Base-by-base conservation (phyloP, 2,888 invertebrate genomes). In the Tricholauxania praeusta region DNA sequence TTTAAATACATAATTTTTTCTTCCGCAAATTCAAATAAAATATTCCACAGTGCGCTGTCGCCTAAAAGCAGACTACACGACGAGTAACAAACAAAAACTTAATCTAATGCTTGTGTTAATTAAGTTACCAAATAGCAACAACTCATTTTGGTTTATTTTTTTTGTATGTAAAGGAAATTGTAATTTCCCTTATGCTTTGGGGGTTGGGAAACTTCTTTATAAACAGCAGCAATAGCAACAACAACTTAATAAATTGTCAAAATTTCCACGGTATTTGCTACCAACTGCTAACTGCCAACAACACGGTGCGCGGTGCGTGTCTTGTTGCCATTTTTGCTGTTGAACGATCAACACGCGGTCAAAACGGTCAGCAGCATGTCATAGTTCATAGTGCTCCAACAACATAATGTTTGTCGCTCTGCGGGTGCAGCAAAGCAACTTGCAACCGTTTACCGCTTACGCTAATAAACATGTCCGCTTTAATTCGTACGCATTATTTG, bases 381-480 rank as follows among this genome's bases (percentile, higher is more conserved):
- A 39, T 39, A 39, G 39, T 39, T 39, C 39, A 39, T 39, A 39
- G 39, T 39, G 39, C 39, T 39, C n/a, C n/a, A 39, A 2, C 39
- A 39, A 39, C 39, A 39, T 5, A 39, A 39, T 10, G 39, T 39
- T 39, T 39, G 39, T 39, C 39, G 39, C 51, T 71, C 64, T 75
- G 68, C 64, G 63, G 19, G 57, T 67, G 69, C 66, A 66, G 19
- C 59, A 72, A n/a, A 53, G 57, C 63, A 72, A 48, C 66, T 53
- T 48, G 62, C 57, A 59, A 15, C 39, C 39, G 39, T 39, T 39
- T 39, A 39, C 39, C 39, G 39, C 39, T 39, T 39, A 10, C 39
- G 71, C 74, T 75, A 77, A 77, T 75, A 77, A 77, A 77, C 74
- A 75, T 77, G 77, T 77, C 74, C 72, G 63, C 72, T 72, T 77